Evolutionary conservation across 2,888 invertebrate genomes (phyloP).

Genomic region (Arenicola marina): DNA sequence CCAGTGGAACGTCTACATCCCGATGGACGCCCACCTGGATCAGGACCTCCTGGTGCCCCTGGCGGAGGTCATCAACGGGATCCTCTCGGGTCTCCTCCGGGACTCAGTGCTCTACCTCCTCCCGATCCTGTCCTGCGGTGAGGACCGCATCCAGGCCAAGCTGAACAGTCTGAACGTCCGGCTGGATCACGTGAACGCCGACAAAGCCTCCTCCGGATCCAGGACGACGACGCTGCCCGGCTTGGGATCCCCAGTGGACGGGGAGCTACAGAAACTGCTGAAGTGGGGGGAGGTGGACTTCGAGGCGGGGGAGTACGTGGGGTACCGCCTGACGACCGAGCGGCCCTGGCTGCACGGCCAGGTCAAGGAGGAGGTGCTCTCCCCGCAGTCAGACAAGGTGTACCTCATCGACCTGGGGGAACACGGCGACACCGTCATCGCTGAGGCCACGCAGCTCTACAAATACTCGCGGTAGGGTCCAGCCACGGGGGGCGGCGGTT

Average conservation of each 20-base stretch:
- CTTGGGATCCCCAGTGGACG: constrained; percentile 19
- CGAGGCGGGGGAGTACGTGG: constrained; percentile 21
- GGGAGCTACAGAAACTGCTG: constrained; percentile 8
- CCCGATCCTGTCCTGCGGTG: constrained; percentile 26
- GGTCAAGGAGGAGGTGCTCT: constrained; percentile 14
- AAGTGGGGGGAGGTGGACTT: constrained; percentile 11
- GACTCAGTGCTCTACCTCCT: constrained; percentile 31
- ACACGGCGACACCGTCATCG: constrained; percentile 14
- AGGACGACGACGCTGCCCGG: constrained; percentile 17
- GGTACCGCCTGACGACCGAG: constrained; percentile 5
- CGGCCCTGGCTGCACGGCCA: constrained; percentile 8
- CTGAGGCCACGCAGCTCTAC: constrained; percentile 7
- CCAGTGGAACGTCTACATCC: constrained; percentile 26
- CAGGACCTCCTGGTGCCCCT: constrained; percentile 32
- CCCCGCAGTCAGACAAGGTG: constrained; percentile 1
- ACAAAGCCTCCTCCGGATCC: too few species aligned
- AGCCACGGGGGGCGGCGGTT: too few species aligned
- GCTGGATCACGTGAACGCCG: constrained; percentile 16
- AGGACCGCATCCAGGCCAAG: constrained; percentile 19
- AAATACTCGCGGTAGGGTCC: too few species aligned
- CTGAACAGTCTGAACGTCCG: constrained; percentile 26
- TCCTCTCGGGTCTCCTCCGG: constrained; percentile 27
- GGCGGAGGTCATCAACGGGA: constrained; percentile 29
- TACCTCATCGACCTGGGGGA: constrained; percentile 11
- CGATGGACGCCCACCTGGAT: constrained; percentile 13